phyloP scores from a whole-genome alignment of 2,797 vertebrate species.

The Picus viridis region DNA sequence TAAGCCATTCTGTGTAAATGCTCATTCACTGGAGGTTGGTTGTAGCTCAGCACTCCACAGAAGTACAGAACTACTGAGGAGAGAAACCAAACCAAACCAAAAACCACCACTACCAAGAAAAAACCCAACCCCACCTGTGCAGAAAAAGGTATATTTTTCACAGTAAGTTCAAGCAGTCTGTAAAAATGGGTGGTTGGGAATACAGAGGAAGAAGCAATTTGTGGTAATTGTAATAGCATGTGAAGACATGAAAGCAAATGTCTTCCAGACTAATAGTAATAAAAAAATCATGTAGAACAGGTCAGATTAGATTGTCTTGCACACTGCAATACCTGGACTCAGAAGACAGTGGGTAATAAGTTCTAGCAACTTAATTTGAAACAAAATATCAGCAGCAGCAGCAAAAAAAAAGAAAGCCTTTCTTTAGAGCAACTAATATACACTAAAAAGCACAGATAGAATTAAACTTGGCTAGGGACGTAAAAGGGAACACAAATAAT shows the following conservation, averaged over 20 bases:
- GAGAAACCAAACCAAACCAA: not conserved
- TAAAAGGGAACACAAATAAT: too few relatives aligned
- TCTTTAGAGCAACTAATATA: not conserved
- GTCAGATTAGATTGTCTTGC: not conserved
- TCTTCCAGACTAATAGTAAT: not conserved
- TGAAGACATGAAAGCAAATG: not conserved
- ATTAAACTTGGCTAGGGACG: too few relatives aligned
- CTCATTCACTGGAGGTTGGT: not conserved
- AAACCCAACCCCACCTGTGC: not conserved
- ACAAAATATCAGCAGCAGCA: not conserved
- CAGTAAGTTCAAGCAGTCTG: not conserved
- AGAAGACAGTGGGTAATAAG: not conserved
- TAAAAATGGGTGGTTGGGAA: not conserved
- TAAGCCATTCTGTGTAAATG: not conserved
- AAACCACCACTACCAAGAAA: not conserved
- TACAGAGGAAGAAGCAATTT: not conserved
- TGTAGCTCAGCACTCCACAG: not conserved
- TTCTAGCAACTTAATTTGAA: not conserved
- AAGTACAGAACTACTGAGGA: not conserved
- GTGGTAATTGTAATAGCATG: not conserved
- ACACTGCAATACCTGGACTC: accelerated
- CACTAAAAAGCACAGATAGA: too few relatives aligned
- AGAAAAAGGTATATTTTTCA: not conserved
- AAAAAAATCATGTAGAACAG: not conserved
- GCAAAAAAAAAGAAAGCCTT: not conserved